Evolutionary conservation across 2,888 invertebrate genomes (phyloP).

Genomic region (Aphidoletes aphidimyza): DNA sequence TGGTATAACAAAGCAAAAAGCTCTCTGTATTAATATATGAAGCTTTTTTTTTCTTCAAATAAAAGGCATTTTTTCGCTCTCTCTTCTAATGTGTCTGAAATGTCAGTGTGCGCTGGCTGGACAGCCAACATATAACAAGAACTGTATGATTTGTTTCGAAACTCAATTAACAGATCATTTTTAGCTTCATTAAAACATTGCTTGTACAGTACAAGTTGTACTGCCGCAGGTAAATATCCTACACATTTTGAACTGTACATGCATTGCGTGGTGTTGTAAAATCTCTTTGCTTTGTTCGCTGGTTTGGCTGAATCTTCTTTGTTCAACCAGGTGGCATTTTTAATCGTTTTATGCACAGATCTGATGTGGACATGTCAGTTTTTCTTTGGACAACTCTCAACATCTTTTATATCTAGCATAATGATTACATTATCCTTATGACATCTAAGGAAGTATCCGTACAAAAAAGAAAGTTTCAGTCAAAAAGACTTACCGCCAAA

Average conservation of each 20-base stretch:
- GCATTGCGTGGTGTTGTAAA: neutral
- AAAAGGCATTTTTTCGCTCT: too few species aligned
- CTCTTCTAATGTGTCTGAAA: too few species aligned
- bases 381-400: too few species aligned
- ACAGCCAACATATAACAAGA: neutral
- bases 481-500: neutral
- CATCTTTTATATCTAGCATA: neutral
- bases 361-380: neutral
- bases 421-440: neutral
- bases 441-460: neutral
- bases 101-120: neutral
- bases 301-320: neutral
- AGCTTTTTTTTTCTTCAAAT: too few species aligned
- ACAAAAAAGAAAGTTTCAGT: constrained; percentile 21
- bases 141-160: neutral
- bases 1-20: too few species aligned
- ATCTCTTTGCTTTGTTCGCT: constrained; percentile 2
- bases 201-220: too few species aligned
- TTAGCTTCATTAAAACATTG: neutral
- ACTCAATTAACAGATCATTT: constrained; percentile 49
- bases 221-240: constrained; percentile 33
- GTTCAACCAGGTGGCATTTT: neutral
- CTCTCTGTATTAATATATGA: too few species aligned
- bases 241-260: neutral
- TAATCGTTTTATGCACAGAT: neutral